phyloP scores from a whole-genome alignment of 2,797 vertebrate species.

The Chiroxiphia lanceolata region DNA sequence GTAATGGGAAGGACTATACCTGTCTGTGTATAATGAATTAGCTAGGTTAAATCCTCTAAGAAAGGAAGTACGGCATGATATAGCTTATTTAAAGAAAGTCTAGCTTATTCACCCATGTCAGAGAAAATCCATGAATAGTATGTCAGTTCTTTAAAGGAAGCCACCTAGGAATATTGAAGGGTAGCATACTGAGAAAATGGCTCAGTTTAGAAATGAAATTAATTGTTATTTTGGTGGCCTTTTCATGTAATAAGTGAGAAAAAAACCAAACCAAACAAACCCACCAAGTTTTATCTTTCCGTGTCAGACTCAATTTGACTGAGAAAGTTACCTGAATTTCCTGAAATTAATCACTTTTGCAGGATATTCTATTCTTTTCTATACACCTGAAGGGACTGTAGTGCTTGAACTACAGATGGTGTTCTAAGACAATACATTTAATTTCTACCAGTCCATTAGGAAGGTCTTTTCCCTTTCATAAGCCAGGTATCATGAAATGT shows the following conservation, averaged over 20 bases:
- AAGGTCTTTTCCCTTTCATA: not conserved
- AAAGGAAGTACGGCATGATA: not conserved
- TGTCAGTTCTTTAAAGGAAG: conserved; percentile 22
- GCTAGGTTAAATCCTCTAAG: conserved; percentile 3
- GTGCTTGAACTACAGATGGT: not conserved
- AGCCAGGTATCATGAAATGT: not conserved
- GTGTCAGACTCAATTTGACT: not conserved
- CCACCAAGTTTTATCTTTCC: not conserved
- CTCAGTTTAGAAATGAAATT: not conserved
- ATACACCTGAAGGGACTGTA: not conserved
- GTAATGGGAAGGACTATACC: not conserved
- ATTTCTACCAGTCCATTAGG: not conserved
- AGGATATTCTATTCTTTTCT: not conserved
- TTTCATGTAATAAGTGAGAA: conserved; percentile 1
- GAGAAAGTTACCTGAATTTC: not conserved
- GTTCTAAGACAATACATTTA: not conserved
- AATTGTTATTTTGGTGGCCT: not conserved
- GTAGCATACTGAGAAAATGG: conserved; percentile 17
- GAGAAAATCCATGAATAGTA: conserved; percentile 25
- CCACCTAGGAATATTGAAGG: conserved; percentile 18
- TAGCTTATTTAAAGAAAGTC: conserved; percentile 17
- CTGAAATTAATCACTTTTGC: conserved; percentile 11
- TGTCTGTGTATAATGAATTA: conserved; percentile 7
- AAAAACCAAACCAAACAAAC: not conserved
- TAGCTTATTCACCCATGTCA: not conserved